Conservation (phyloP, 1,140 invertebrate species). For the Scaptomyza pallida region DNA sequence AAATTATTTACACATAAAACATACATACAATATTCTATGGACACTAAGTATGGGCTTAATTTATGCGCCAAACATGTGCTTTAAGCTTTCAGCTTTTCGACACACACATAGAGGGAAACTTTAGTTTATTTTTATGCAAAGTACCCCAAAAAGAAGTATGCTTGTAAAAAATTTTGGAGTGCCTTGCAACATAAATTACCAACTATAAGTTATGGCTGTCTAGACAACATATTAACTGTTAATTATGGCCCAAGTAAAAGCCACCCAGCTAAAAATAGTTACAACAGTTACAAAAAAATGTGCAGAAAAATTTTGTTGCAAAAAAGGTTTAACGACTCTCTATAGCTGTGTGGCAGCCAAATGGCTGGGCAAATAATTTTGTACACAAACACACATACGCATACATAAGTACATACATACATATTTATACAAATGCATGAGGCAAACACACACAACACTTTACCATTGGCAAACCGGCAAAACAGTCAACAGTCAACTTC, state of each 20-base stretch:
- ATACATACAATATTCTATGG: background rate
- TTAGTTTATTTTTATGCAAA: conserved; percentile 30
- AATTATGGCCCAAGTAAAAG: conserved; percentile 22
- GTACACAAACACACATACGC: conserved; percentile 3
- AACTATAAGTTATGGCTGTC: conserved; percentile 24
- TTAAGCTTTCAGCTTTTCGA: conserved; percentile 9
- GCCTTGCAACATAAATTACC: conserved; percentile 23
- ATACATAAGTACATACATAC: background rate
- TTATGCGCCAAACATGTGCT: conserved; percentile 21
- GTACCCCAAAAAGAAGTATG: conserved; percentile 19
- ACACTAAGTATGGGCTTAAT: conserved; percentile 15
- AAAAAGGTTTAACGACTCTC: conserved; percentile 31
- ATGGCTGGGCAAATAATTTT: conserved; percentile 56
- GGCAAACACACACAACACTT: too few species aligned
- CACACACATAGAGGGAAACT: conserved; percentile 8
- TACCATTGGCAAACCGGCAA: conserved; percentile 46
- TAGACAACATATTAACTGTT: conserved; percentile 39
- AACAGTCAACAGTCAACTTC: conserved; percentile 65
- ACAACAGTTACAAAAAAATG: conserved; percentile 8
- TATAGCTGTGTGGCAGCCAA: conserved; percentile 42
- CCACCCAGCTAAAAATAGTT: conserved; percentile 18
- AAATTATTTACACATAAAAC: conserved; percentile 25
- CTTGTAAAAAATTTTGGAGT: background rate
- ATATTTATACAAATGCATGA: conserved; percentile 7
- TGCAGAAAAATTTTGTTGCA: conserved; percentile 17